These are phyloP conservation scores for Polietes domitor DNA, from an alignment of 2,888 invertebrate species.

Conservation along the genomic window DNA sequence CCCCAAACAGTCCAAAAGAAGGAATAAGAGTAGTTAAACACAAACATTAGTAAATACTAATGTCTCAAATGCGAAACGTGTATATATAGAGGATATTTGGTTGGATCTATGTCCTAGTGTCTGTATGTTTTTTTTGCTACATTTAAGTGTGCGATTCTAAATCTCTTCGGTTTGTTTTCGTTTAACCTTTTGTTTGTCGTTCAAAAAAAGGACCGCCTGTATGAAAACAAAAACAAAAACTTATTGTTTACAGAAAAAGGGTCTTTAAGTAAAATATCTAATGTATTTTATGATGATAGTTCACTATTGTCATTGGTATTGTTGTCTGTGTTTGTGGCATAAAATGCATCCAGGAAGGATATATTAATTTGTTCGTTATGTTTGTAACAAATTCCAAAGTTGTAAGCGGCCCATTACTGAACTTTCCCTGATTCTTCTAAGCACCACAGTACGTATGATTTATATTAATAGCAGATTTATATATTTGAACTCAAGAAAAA, in stretches of 20 bases:
- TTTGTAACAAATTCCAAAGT: no score
- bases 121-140: no score
- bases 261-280: slow-evolving; percentile 64
- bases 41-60: slow-evolving; percentile 63
- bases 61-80: slow-evolving; percentile 53
- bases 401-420: no score
- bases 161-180: slow-evolving; percentile 28
- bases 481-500: no score
- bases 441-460: no score
- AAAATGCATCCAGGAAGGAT: no score
- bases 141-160: slow-evolving; percentile 19
- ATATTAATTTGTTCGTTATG: no score
- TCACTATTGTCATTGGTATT: slow-evolving; percentile 3
- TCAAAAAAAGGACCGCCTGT: background rate
- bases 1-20: background rate
- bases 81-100: background rate
- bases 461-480: no score
- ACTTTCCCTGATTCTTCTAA: no score
- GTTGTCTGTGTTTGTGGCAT: no score
- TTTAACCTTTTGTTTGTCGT: background rate
- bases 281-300: slow-evolving; percentile 63
- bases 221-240: background rate
- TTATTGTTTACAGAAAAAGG: slow-evolving; percentile 41
- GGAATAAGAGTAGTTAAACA: slow-evolving; percentile 29
- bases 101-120: background rate